These are phyloP conservation scores for Nesometra sesokonis DNA, from an alignment of 35 echinoderm and acorn worm species.

Conservation along the genomic window DNA sequence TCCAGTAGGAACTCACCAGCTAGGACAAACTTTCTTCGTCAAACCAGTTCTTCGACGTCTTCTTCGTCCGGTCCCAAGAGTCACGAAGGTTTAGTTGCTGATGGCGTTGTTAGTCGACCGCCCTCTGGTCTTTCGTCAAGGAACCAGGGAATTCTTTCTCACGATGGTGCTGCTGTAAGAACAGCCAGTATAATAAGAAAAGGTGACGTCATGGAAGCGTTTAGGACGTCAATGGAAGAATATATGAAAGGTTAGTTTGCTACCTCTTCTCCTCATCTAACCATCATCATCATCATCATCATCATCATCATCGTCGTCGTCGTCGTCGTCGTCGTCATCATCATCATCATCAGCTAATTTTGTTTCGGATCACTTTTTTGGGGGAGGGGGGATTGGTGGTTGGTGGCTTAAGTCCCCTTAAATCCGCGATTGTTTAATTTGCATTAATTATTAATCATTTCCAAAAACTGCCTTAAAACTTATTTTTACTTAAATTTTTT, in stretches of 20 bases:
- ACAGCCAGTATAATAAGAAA: background rate
- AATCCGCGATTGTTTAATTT: too few relatives aligned
- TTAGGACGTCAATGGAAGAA: background rate
- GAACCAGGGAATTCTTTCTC: background rate
- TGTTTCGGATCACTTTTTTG: too few relatives aligned
- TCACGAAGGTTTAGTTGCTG: background rate
- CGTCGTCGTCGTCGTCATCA: too few relatives aligned
- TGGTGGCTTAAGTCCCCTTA: too few relatives aligned
- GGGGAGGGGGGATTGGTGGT: too few relatives aligned
- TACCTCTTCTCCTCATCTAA: too few relatives aligned
- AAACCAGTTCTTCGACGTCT: background rate
- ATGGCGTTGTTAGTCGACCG: background rate
- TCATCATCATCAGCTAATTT: too few relatives aligned
- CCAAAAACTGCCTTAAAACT: too few relatives aligned
- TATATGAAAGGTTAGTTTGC: background rate
- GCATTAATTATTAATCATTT: too few relatives aligned
- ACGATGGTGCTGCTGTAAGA: background rate
- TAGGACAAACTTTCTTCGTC: background rate
- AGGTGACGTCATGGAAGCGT: background rate
- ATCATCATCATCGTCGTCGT: too few relatives aligned
- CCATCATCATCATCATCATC: too few relatives aligned
- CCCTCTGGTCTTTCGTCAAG: background rate
- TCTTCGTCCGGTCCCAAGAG: background rate
- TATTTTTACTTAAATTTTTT: too few relatives aligned
- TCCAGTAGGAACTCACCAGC: background rate